These are phyloP conservation scores for Danio tinwini DNA, from an alignment of 2,797 vertebrate genomes.

Conservation along the genomic window DNA sequence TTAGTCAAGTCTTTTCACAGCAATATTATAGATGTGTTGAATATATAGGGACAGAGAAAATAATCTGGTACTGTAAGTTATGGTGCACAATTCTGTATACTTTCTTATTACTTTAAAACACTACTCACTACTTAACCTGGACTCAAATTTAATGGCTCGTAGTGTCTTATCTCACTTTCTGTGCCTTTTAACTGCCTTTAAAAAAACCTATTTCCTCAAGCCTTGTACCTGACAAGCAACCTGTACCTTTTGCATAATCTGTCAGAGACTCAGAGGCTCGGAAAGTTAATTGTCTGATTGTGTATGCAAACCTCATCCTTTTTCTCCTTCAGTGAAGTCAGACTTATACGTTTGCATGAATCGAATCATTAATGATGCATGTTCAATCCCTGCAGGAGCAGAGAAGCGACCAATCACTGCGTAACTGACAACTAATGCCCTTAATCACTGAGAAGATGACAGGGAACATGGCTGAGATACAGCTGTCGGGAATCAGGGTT, in stretches of 20 bases:
- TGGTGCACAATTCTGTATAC: neutral
- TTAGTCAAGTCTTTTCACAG: too few relatives aligned
- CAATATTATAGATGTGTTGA: too few relatives aligned
- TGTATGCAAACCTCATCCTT: slow-evolving; percentile 31
- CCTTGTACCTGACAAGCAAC: slow-evolving; percentile 33
- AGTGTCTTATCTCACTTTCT: neutral
- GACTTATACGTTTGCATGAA: slow-evolving; percentile 17
- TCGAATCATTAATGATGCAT: slow-evolving; percentile 19
- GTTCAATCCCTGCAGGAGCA: neutral
- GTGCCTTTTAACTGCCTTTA: slow-evolving; percentile 4
- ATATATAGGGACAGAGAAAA: too few relatives aligned
- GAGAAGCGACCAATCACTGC: neutral
- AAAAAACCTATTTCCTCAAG: slow-evolving; percentile 8
- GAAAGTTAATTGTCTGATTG: slow-evolving; percentile 9
- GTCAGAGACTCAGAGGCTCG: slow-evolving; percentile 15
- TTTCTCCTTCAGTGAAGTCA: slow-evolving; percentile 34
- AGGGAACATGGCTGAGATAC: neutral
- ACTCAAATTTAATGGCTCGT: slow-evolving; percentile 9
- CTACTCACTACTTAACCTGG: neutral
- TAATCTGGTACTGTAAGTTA: too few relatives aligned
- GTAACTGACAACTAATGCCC: slow-evolving; percentile 30
- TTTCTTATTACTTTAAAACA: slow-evolving; percentile 21
- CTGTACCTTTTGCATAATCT: slow-evolving; percentile 29
- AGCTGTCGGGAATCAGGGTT: slow-evolving; percentile 18
- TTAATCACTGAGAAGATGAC: slow-evolving; percentile 4